A percentile compares a stretch with the other conserved stretches of the same genome.
These are phyloP conservation scores for Chouioia cunea DNA, from an alignment of 2,888 invertebrate species.

Conservation along the genomic window DNA sequence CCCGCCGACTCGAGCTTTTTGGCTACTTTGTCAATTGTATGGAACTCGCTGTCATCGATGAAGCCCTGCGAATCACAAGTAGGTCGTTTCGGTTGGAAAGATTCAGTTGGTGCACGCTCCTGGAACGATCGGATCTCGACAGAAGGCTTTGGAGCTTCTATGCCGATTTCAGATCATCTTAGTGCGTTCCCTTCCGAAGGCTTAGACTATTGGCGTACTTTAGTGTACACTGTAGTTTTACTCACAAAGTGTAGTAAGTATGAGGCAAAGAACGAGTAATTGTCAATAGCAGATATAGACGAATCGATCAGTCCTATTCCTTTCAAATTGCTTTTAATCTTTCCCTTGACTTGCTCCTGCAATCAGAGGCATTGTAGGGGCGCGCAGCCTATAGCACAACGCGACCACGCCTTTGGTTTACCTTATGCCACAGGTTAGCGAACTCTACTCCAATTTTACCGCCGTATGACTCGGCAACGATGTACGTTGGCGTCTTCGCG, in stretches of 20 bases:
- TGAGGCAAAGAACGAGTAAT: conserved; percentile 55
- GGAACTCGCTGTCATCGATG: conserved; percentile 28
- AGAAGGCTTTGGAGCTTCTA: too few species aligned
- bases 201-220: too few species aligned
- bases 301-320: conserved; percentile 58
- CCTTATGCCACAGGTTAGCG: conserved; percentile 73
- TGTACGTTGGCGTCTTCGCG: conserved; percentile 81
- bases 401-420: conserved; percentile 56
- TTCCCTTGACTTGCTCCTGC: conserved; percentile 50
- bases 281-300: conserved; percentile 59
- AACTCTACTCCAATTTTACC: conserved; percentile 94
- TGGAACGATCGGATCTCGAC: too few species aligned
- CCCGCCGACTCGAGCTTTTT: conserved; percentile 34
- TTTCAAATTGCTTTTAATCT: conserved; percentile 55
- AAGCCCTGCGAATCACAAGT: conserved; percentile 25
- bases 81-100: not conserved
- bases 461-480: conserved; percentile 91
- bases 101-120: too few species aligned
- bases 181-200: too few species aligned
- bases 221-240: too few species aligned
- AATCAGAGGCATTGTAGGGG: conserved; percentile 20
- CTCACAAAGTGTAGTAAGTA: conserved; percentile 44
- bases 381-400: not conserved
- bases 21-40: conserved; percentile 19
- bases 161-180: too few species aligned